Percentiles rank a stretch among this genome's conserved stretches.
These are phyloP conservation scores for Ooceraea biroi DNA, from an alignment of 1,140 invertebrate genomes.

Conservation along the genomic window DNA sequence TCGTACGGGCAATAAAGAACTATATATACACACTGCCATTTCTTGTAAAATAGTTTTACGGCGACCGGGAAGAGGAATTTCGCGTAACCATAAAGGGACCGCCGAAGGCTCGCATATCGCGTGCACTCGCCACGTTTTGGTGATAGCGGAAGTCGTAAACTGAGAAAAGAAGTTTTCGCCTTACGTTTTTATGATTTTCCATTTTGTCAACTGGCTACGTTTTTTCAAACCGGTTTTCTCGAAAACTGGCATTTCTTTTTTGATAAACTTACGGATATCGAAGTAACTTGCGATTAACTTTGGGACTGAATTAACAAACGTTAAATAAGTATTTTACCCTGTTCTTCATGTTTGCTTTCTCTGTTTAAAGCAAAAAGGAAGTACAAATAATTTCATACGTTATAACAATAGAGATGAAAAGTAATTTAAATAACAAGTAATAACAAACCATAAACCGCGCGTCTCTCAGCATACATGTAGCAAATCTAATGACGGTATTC, in stretches of 20 bases:
- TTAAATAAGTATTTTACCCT: no score
- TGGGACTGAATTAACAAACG: neutral
- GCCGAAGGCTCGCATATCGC: constrained; percentile 68
- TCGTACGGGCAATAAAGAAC: constrained; percentile 76
- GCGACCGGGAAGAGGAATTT: constrained; percentile 81
- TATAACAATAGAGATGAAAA: neutral
- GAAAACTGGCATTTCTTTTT: neutral
- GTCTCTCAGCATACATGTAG: neutral
- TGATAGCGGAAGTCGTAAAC: constrained; percentile 74
- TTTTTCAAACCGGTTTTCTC: neutral
- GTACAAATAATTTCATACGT: neutral
- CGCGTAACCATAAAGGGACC: constrained; percentile 81
- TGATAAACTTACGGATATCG: neutral
- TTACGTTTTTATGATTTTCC: constrained; percentile 44
- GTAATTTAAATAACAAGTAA: neutral
- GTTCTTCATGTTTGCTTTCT: no score
- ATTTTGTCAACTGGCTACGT: neutral
- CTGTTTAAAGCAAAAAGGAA: no score
- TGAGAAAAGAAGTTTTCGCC: constrained; percentile 1
- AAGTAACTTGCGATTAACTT: neutral
- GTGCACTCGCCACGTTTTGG: constrained; percentile 63
- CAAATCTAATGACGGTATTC: constrained; percentile 7
- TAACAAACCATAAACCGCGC: neutral
- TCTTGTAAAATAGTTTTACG: constrained; percentile 85
- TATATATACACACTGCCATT: constrained; percentile 67